Evolutionary conservation across 2,797 vertebrate genomes (phyloP), one percentile per base, ranked within the genome.

Genomic region (Melanotaenia pygmaea): DNA sequence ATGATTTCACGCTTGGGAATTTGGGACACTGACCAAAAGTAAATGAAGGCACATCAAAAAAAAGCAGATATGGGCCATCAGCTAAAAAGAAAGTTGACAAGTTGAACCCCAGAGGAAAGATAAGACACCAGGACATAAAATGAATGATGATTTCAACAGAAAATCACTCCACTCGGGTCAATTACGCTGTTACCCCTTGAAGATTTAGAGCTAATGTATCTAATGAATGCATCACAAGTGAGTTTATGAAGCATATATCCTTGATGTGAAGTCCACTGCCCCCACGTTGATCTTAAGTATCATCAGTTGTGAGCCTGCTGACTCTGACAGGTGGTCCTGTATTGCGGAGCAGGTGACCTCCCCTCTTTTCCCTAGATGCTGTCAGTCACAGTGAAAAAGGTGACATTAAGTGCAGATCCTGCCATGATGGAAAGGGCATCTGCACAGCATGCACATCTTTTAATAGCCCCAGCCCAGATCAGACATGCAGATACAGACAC

Each of bases 341-440:
- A 77, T 64, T 66, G 59, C 71, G 63, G 61, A 78, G 77, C 80
- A 67, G 74, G 68, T 82, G 86, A 86, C 81, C 70, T 50, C 60
- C 64, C 58, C 68, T 56, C 28, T 8, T 59, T 43, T 60, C 77
- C 70, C 71, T 78, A 74, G 0, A 74, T 22, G 74, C 86, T 72
- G 92, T 90, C 93, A 91, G 62, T 93, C 92, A 91, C 71, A 28
- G 68, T 76, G 76, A 88, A 80, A 85, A 64, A 81, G 81, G 81
- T 91, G 90, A 84, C 91, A 88, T 87, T 81, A 86, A 81, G 80
- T 84, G 71, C 74, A 66, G 71, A 82, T 86, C 86, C 81, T 64
- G 69, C 77, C 86, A 80, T 74, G 82, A 78, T 64, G 76, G 82
- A 90, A 93, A 92, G 90, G 89, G 82, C 90, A 90, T 72, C 59